Conservation (phyloP, 2,113 vertebrate species). For the Todiramphus saurophagus region DNA sequence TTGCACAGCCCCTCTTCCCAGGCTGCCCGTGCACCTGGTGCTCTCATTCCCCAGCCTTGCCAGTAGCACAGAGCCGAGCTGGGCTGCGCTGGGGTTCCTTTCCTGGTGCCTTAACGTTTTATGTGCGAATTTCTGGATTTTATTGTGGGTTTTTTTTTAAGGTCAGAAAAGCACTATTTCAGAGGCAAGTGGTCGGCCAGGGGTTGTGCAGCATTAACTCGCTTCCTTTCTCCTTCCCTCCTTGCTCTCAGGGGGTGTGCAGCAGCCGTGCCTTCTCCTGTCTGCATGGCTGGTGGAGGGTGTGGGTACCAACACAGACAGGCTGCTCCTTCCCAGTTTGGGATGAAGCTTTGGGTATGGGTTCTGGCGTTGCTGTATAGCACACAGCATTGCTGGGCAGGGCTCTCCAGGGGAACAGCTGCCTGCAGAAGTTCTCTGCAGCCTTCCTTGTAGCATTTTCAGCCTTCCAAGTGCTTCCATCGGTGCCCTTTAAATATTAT, state of each 20-base stretch:
- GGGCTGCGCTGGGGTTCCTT: not conserved
- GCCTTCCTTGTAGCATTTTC: not conserved
- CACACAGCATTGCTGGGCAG: not conserved
- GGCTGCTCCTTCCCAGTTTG: not conserved
- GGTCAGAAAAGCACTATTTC: not conserved
- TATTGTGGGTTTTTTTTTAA: not conserved
- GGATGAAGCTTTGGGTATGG: not conserved
- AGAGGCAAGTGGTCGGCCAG: fast-evolving
- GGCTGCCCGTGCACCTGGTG: not conserved
- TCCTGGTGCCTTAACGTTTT: not conserved
- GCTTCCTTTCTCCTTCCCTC: not conserved
- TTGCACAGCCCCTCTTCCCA: not conserved
- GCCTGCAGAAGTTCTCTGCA: not conserved
- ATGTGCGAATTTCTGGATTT: not conserved
- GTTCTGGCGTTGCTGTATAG: not conserved
- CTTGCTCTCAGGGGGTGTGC: fast-evolving
- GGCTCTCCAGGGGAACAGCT: not conserved
- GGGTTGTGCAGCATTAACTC: not conserved
- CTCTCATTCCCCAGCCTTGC: not conserved
- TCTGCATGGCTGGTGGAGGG: not conserved
- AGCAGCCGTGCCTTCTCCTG: not conserved
- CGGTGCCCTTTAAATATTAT: not conserved
- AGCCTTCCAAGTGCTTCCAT: not conserved
- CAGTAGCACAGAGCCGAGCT: fast-evolving
- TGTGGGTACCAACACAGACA: not conserved